Base-by-base conservation (phyloP, 2,888 invertebrate genomes). In the Campoplex capitator region DNA sequence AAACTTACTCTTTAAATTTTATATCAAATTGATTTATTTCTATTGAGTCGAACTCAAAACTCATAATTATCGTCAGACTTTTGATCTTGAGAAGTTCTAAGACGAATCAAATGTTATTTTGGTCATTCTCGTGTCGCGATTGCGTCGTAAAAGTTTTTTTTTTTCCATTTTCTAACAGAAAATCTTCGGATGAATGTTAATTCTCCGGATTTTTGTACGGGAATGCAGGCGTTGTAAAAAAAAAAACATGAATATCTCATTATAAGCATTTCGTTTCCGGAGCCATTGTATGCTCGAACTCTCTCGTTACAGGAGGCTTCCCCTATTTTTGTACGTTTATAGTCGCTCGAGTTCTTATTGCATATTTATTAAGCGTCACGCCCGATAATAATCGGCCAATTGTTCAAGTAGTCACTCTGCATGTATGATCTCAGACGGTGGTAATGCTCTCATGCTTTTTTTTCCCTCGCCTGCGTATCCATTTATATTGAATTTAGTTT, bases 311-410 rank as follows among this genome's bases (percentile, higher is more conserved):
- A 76, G 75, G 75, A 79, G 78, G 48, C 58, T 77, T 45, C 38
- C 65, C 32, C 75, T 75, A 38, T 56, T 35, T 35, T 28, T 75
- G 38, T 38, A 71, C 51, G 6, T 77, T 70, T 68, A 51, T 51
- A 71, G 48, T 48, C 56, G 32, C 88, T 79, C 89, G 84, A 86
- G 86, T 62, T 62, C 68, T 54, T 71, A 75, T 91, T 91, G 90
- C 89, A 91, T 92, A 92, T 92, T 92, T 92, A 92, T 91, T 88
- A 89, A 89, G 84, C 91, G 90, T 92, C 90, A 91, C 88, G 91
- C 86, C 88, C 88, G 92, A 91, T 91, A 92, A 91, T 90, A 87
- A 92, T 91, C 89, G 85, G 87, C 85, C 90, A 90, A 92, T 92
- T 91, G 90, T 90, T 91, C 91, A 89, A 91, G 58, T 70, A 62